phyloP scores from a whole-genome alignment of 2,888 invertebrate genomes.

The Leptinotarsa rubiginosa region DNA sequence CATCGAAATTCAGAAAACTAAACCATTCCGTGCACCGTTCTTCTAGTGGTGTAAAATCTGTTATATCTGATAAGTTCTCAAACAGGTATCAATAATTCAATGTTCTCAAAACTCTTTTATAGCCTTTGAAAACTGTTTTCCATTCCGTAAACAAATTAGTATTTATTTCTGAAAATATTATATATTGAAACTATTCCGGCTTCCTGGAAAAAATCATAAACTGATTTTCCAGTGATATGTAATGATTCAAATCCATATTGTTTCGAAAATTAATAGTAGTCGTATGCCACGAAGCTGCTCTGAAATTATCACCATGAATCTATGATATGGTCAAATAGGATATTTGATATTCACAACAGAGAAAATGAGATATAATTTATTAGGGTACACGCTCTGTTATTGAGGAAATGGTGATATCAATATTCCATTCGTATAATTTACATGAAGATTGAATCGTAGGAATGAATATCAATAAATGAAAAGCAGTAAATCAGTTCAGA shows the following conservation, averaged over 20 bases:
- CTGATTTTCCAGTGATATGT: no score
- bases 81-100: no score
- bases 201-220: no score
- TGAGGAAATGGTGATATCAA: constrained; percentile 26
- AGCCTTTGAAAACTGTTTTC: no score
- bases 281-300: neutral
- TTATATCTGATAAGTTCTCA: no score
- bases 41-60: no score
- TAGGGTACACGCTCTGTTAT: constrained; percentile 5
- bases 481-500: constrained; percentile 2
- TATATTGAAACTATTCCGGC: no score
- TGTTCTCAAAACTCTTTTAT: no score
- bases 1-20: no score
- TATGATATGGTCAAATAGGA: neutral
- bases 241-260: neutral
- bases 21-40: no score
- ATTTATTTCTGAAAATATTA: no score
- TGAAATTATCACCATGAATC: neutral
- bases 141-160: no score
- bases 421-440: constrained; percentile 22
- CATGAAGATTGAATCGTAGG: constrained; percentile 27
- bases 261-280: neutral
- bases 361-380: constrained; percentile 25
- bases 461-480: constrained; percentile 15
- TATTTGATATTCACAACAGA: constrained; percentile 21